These are phyloP conservation scores for Drosophila nigrodunni DNA, from an alignment of 1,140 invertebrate species.

Conservation along the genomic window DNA sequence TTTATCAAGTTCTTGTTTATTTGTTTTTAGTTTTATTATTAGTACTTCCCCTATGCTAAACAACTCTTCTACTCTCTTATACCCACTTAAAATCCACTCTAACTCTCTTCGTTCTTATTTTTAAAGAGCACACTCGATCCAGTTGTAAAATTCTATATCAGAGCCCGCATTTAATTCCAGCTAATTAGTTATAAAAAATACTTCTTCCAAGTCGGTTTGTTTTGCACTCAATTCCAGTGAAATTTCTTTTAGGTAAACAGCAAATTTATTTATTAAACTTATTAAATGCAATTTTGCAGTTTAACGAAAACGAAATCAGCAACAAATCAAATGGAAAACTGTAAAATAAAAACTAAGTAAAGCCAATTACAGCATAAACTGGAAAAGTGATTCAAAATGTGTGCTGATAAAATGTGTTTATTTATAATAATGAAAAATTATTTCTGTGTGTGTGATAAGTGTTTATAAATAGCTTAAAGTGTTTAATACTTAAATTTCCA, in stretches of 20 bases:
- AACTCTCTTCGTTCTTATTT: neutral
- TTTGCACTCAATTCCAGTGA: neutral
- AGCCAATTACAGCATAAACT: neutral
- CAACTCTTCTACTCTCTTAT: neutral
- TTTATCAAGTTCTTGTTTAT: no score
- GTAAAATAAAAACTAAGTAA: neutral
- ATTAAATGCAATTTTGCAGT: neutral
- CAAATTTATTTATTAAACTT: neutral
- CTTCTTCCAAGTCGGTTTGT: neutral
- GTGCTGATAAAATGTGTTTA: conserved; percentile 22
- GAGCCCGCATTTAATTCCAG: neutral
- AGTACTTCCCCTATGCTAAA: neutral
- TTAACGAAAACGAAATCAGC: neutral
- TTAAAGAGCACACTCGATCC: conserved; percentile 4
- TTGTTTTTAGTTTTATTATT: no score
- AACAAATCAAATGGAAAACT: no score
- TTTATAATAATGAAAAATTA: neutral
- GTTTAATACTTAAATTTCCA: no score
- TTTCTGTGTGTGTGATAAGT: neutral
- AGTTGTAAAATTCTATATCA: neutral
- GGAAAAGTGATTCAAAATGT: neutral
- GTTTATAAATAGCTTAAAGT: neutral
- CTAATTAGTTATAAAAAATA: conserved; percentile 13
- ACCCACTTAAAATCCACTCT: neutral
- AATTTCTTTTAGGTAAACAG: neutral